Conservation (phyloP, 2,888 invertebrate genomes). For the Toxonevra muliebris region DNA sequence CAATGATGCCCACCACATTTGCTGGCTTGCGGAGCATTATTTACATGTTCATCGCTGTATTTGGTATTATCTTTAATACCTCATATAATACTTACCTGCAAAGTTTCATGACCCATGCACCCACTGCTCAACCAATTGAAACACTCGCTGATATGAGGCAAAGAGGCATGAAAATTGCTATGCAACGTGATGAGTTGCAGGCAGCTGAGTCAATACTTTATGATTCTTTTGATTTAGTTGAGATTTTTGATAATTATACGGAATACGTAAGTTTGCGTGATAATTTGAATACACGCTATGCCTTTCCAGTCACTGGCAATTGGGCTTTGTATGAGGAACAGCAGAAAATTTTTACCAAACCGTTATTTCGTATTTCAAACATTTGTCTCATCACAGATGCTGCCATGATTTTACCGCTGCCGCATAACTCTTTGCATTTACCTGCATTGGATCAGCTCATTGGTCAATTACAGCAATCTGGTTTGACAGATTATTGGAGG, state of each 20-base stretch:
- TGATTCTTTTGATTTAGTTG: neutral
- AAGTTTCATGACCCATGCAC: conserved; percentile 38
- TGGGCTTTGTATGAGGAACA: conserved; percentile 38
- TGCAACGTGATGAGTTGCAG: conserved; percentile 16
- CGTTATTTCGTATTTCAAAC: conserved; percentile 36
- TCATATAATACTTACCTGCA: conserved; percentile 42
- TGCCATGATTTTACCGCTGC: conserved; percentile 33
- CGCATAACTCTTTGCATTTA: conserved; percentile 36
- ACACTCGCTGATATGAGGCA: conserved; percentile 32
- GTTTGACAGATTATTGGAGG: conserved; percentile 39
- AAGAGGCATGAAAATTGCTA: conserved; percentile 25
- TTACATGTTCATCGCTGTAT: conserved; percentile 38
- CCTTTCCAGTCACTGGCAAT: conserved; percentile 37
- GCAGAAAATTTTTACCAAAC: conserved; percentile 37
- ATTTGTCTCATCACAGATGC: conserved; percentile 36
- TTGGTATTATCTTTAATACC: conserved; percentile 41
- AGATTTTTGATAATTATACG: conserved; percentile 23
- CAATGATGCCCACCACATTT: conserved; percentile 29
- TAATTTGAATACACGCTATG: conserved; percentile 35
- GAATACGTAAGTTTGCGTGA: conserved; percentile 34
- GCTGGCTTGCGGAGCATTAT: conserved; percentile 35
- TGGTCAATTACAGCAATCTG: conserved; percentile 30
- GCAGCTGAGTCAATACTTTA: neutral
- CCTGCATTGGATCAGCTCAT: conserved; percentile 36
- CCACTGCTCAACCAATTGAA: conserved; percentile 27